These are phyloP conservation scores for Drosophila pachea DNA, from an alignment of 1,140 invertebrate genomes.

Conservation along the genomic window DNA sequence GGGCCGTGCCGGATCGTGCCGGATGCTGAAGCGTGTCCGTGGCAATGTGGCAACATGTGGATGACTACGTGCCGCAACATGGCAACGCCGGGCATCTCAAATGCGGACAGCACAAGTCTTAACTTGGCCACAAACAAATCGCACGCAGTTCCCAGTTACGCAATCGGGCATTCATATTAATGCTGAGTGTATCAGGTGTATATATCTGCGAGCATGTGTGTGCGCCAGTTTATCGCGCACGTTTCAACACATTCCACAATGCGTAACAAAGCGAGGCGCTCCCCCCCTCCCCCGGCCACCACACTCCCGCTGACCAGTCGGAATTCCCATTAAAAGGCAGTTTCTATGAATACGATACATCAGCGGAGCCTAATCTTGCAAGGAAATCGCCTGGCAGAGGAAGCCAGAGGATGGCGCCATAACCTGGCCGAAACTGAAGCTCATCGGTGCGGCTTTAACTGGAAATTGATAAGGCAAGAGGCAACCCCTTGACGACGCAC, in stretches of 20 bases:
- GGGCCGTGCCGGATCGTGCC: conserved; percentile 28
- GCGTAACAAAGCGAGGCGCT: conserved; percentile 20
- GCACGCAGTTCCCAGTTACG: conserved; percentile 10
- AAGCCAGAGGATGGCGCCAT: too few species aligned
- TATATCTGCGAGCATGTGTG: neutral
- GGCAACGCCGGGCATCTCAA: conserved; percentile 22
- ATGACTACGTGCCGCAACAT: conserved; percentile 43
- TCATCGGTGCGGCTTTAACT: too few species aligned
- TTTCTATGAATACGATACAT: too few species aligned
- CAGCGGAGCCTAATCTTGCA: too few species aligned
- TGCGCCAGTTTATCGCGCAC: conserved; percentile 52
- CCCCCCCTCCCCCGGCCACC: too few species aligned
- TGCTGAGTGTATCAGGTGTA: conserved; percentile 30
- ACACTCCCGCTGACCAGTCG: too few species aligned
- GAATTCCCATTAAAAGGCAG: too few species aligned
- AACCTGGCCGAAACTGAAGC: too few species aligned
- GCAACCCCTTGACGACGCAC: too few species aligned
- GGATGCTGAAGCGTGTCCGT: conserved; percentile 18
- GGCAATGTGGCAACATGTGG: conserved; percentile 1
- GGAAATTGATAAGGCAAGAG: too few species aligned
- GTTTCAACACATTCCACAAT: conserved; percentile 30
- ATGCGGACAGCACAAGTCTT: conserved; percentile 9
- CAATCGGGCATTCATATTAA: conserved; percentile 38
- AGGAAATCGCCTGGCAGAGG: too few species aligned
- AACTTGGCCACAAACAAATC: conserved; percentile 19